Evolutionary conservation across 1,140 invertebrate species (phyloP).

Genomic region (Streblospio benedicti): DNA sequence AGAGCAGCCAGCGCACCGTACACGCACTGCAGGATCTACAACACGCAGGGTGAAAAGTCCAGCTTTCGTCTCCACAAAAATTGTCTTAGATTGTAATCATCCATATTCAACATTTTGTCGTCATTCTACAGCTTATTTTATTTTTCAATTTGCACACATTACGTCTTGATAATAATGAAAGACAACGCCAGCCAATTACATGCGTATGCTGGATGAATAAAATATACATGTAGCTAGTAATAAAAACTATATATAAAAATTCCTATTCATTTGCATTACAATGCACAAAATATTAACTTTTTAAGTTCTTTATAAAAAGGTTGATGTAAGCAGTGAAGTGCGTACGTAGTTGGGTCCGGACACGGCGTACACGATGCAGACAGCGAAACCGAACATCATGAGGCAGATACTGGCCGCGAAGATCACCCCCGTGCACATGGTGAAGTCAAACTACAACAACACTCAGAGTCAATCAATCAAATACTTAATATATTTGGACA

Average conservation of each 20-base stretch:
- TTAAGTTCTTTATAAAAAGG: not conserved
- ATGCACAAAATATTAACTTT: too few relatives aligned
- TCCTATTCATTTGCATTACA: too few relatives aligned
- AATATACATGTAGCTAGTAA: not conserved
- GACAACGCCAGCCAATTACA: too few relatives aligned
- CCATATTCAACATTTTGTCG: too few relatives aligned
- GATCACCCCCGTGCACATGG: conserved; percentile 50
- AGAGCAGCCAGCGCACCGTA: conserved; percentile 52
- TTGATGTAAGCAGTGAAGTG: not conserved
- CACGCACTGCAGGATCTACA: conserved; percentile 41
- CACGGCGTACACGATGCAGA: conserved; percentile 32
- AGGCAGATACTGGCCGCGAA: conserved; percentile 50
- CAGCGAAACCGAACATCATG: conserved; percentile 50
- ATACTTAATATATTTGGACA: too few relatives aligned
- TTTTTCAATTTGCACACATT: too few relatives aligned
- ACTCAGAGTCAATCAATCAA: not conserved
- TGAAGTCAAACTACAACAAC: conserved; percentile 54
- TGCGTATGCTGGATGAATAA: too few relatives aligned
- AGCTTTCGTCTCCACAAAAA: too few relatives aligned
- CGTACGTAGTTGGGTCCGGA: conserved; percentile 1
- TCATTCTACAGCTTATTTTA: too few relatives aligned
- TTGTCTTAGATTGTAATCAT: too few relatives aligned
- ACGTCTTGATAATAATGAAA: too few relatives aligned
- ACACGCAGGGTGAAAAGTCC: too few relatives aligned
- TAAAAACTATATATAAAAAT: not conserved